These are phyloP conservation scores for Prenolepis imparis DNA, from an alignment of 2,888 invertebrate species.

Conservation along the genomic window DNA sequence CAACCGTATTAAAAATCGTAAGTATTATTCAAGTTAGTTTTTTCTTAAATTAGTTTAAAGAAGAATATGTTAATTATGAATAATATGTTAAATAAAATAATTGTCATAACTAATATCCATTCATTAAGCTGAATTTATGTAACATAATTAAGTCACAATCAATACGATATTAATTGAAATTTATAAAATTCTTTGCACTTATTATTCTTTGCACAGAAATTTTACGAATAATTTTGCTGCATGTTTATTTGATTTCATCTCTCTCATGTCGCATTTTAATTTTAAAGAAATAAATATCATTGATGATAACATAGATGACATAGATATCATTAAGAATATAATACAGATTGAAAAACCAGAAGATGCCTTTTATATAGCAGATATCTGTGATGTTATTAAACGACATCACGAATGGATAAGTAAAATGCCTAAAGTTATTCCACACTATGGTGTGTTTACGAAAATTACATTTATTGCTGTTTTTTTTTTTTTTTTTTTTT, in stretches of 20 bases:
- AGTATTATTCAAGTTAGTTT: background rate
- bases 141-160: no score
- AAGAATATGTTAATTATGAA: background rate
- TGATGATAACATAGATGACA: slow-evolving; percentile 69
- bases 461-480: background rate
- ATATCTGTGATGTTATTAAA: slow-evolving; percentile 77
- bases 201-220: background rate
- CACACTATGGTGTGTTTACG: slow-evolving; percentile 77
- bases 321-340: slow-evolving; percentile 75
- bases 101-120: no score
- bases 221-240: background rate
- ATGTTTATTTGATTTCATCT: background rate
- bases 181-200: background rate
- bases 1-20: background rate
- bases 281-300: slow-evolving; percentile 73
- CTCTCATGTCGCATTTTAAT: slow-evolving; percentile 41
- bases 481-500: no score
- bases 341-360: slow-evolving; percentile 74
- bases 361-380: slow-evolving; percentile 79
- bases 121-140: no score
- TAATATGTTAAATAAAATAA: no score
- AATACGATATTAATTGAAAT: no score
- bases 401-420: slow-evolving; percentile 79
- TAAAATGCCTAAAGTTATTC: slow-evolving; percentile 81
- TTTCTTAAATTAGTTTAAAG: background rate